Conservation (phyloP, 2,888 invertebrate species). For the Harpalus rufipes region DNA sequence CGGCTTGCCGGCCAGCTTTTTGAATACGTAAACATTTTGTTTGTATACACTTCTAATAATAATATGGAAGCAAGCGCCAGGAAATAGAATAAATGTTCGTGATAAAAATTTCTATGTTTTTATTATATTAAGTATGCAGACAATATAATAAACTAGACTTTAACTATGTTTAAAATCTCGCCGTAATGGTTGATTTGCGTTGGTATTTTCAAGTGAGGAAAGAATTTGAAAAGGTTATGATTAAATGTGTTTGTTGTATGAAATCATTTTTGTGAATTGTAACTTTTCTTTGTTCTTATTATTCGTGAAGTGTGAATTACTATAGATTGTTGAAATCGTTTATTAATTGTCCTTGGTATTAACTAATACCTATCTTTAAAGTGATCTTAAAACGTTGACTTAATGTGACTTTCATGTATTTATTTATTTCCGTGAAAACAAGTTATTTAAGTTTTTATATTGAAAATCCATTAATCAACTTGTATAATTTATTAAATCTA, state of each 20-base stretch:
- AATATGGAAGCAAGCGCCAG: constrained; percentile 26
- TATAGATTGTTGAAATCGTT: background rate
- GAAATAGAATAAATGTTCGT: constrained; percentile 16
- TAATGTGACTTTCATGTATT: background rate
- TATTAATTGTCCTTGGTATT: constrained; percentile 19
- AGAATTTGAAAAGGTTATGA: background rate
- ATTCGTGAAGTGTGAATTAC: background rate
- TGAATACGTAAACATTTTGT: constrained; percentile 52
- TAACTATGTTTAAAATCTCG: constrained; percentile 14
- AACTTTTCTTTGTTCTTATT: background rate
- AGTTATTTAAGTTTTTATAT: background rate
- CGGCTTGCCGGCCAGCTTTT: constrained; percentile 10
- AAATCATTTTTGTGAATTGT: background rate
- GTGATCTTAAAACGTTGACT: background rate
- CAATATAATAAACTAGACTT: constrained; percentile 4
- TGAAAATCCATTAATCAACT: no score
- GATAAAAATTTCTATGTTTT: constrained; percentile 33
- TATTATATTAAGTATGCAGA: constrained; percentile 9
- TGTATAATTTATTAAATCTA: no score
- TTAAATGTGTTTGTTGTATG: background rate
- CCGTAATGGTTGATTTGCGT: constrained; percentile 18
- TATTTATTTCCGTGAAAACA: constrained; percentile 14
- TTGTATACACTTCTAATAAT: constrained; percentile 42
- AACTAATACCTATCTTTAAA: background rate
- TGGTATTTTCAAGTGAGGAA: background rate